Evolutionary conservation across 1,140 invertebrate genomes (phyloP), one percentile per base, ranked within the genome.

Genomic region (Pararge aegeria): DNA sequence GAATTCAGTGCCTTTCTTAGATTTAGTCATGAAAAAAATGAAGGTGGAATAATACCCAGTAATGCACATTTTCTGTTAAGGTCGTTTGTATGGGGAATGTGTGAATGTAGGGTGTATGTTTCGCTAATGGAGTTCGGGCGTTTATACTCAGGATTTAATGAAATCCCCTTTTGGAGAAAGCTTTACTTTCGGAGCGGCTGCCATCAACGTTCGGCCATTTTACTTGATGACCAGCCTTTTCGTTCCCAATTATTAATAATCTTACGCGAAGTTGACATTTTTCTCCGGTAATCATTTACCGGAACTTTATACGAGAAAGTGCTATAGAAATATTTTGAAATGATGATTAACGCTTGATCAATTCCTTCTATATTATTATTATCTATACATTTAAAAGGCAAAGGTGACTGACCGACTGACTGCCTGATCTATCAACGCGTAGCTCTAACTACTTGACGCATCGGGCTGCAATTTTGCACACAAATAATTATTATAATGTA

Each of bases 91-190:
- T 20, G 1, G 4, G 4, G 42, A 10, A 20, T 46, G 10, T 12
- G 5, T 18, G 16, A 42, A 7, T 5, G 16, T 19, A 1, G 9
- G 19, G 42, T 20, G 16, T 37, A 6, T 42, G 38, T 46, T 46
- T n/a, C 42, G 6, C 42, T 46, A 46, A 46, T 46, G 42, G 42
- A 46, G 42, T 46, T 46, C 16, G 18, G 42, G 42, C 42, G 42
- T 46, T 46, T 12, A 19, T 20, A 12, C 16, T 9, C 5, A 46
- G 16, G 42, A 5, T 46, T 46, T 46, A 46, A 46, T 46, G 19
- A 46, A 46, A 46, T 46, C 42, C 42, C 16, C 18, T 46, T 46
- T 46, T 20, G 42, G 19, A 20, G 16, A 46, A 20, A 46, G 42
- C 42, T 46, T 46, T 20, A 46, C 19, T 46, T 46, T 20, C 16